Evolutionary conservation across 2,888 invertebrate species (phyloP), one percentile per base, ranked within the genome.

Genomic region (Eupithecia vulgata): DNA sequence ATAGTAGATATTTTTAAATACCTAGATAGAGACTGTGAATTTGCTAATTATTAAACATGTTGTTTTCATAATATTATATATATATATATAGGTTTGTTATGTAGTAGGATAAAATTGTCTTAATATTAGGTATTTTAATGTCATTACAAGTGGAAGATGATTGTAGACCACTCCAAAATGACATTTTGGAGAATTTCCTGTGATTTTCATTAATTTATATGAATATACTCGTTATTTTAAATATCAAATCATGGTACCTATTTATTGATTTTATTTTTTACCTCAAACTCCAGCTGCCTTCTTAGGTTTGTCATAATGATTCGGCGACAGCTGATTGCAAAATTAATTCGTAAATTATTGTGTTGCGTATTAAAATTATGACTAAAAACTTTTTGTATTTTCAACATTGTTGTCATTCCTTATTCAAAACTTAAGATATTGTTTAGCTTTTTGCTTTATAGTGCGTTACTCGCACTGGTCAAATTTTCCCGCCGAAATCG

Each of bases 191-290:
- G 61, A 52, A 61, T 70, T 12, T 0, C 35, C 69, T 69, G 73
- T 69, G 73, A 73, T 73, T 67, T 71, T 71, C 45, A 40, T 15
- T 57, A 65, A 62, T 48, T 40, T 40, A 65, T 71, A 68, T 72
- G 45, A 65, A 66, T 72, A 59, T 45, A 69, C 57, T n/a, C 35
- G 59, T 30, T 61, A 45, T 67, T 70, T 59, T 69, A 25, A 30
- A 57, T 57, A 57, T 25, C 8, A 5, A 57, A 25, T 25, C 25
- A 21, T 12, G 10, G 12, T 21, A 5, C 21, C n/a, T n/a, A n/a
- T n/a, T n/a, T n/a, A n/a, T n/a, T n/a, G n/a, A 12, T 25, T 57
- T 25, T 21, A 1, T 25, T 13, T 57, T 57, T 12, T 12, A 25
- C 25, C 25, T 12, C 0, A 12, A 52, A 52, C 52, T 52, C 10